A percentile compares a stretch with the other conserved stretches of the same genome.
These are phyloP conservation scores for Brachionus rotundiformis DNA, from an alignment of 1,140 invertebrate genomes.

Conservation along the genomic window DNA sequence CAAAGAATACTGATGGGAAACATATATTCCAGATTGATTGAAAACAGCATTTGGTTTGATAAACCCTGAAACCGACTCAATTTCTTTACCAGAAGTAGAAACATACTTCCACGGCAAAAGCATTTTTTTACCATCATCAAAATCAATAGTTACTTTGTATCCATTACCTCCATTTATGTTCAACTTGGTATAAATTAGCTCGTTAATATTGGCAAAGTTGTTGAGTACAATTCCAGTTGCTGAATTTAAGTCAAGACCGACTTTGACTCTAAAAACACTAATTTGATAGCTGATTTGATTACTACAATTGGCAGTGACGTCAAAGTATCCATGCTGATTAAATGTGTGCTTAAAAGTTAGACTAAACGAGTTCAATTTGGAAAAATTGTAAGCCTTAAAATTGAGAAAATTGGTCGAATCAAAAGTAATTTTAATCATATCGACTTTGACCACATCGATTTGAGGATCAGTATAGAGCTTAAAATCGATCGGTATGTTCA, in stretches of 20 bases:
- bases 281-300: constrained; percentile 38
- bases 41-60: constrained; percentile 3
- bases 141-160: constrained; percentile 21
- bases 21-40: constrained; percentile 18
- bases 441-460: not conserved
- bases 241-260: constrained; percentile 27
- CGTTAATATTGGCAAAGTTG: not conserved
- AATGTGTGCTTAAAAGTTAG: not conserved
- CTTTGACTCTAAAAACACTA: not conserved
- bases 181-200: not conserved
- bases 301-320: constrained; percentile 16
- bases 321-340: not conserved
- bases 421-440: constrained; percentile 6
- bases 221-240: not conserved
- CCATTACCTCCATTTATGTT: constrained; percentile 44
- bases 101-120: constrained; percentile 2
- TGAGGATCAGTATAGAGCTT: not conserved
- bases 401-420: not conserved
- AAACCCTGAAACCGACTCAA: not conserved
- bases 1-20: not conserved
- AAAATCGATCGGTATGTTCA: not conserved
- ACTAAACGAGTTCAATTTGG: not conserved
- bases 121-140: constrained; percentile 4
- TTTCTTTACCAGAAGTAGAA: not conserved
- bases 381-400: constrained; percentile 17